Conservation (phyloP, 92 coral and sea anemone genomes). For the Pocillopora meandrina region DNA sequence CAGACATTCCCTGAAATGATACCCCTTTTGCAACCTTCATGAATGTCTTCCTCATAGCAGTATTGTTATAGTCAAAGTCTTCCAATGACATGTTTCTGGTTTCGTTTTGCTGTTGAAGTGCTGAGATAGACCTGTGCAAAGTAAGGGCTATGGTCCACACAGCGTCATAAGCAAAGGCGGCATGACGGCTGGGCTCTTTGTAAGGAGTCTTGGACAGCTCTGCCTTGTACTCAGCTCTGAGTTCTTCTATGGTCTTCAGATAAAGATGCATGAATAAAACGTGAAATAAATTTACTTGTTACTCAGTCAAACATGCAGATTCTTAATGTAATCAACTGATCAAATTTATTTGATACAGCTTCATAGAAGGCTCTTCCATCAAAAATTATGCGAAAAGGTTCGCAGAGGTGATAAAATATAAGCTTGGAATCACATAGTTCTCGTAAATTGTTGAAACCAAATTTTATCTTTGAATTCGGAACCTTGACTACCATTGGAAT, state of each 20-base stretch:
- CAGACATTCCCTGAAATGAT: constrained; percentile 78
- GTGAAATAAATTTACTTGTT: neutral
- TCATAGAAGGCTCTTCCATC: too few species aligned
- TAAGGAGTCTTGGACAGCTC: constrained; percentile 35
- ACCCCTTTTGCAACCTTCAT: constrained; percentile 52
- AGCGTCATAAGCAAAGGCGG: constrained; percentile 85
- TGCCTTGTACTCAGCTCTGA: constrained; percentile 42
- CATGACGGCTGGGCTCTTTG: constrained; percentile 49
- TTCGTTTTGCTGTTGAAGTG: constrained; percentile 53
- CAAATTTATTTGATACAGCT: too few species aligned
- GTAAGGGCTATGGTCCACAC: constrained; percentile 76
- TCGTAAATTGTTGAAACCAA: neutral
- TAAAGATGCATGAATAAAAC: neutral
- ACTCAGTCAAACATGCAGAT: too few species aligned
- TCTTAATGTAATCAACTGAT: too few species aligned
- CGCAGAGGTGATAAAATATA: too few species aligned
- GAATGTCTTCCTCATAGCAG: constrained; percentile 64
- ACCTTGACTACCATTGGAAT: too few species aligned
- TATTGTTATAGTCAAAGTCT: constrained; percentile 71
- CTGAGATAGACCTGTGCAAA: constrained; percentile 60
- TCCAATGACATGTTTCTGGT: constrained; percentile 62
- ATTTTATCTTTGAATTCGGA: neutral
- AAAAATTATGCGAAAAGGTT: too few species aligned
- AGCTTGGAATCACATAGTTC: too few species aligned
- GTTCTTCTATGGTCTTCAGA: constrained; percentile 54